These are phyloP conservation scores for Aythya baeri DNA, from an alignment of 2,113 vertebrate genomes.

Conservation along the genomic window DNA sequence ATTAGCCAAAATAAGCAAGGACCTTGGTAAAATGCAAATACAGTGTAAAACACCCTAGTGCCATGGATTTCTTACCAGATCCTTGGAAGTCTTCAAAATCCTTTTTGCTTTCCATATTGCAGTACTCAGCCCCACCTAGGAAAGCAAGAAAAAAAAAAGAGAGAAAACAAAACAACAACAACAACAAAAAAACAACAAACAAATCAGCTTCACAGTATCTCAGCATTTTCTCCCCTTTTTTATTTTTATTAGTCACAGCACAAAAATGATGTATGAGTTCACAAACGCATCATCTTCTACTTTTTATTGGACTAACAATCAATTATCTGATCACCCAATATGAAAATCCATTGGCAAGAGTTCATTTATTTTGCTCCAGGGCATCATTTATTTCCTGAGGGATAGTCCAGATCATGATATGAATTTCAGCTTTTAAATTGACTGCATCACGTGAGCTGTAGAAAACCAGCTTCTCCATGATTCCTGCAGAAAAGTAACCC, in stretches of 20 bases:
- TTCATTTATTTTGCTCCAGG: conserved; percentile 39
- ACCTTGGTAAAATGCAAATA: neutral
- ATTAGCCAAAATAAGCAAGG: neutral
- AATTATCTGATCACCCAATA: conserved; percentile 9
- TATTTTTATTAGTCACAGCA: neutral
- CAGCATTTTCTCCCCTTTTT: neutral
- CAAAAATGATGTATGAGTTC: neutral
- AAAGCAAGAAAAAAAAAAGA: conserved; percentile 12
- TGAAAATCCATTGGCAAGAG: neutral
- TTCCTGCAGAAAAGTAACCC: neutral
- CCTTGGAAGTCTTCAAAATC: conserved; percentile 28
- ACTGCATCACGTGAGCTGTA: neutral
- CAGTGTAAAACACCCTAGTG: neutral
- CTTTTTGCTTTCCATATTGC: conserved; percentile 58
- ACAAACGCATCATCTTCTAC: conserved; percentile 6
- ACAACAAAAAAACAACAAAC: neutral
- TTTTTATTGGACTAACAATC: conserved; percentile 38
- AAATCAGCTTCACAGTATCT: conserved; percentile 1
- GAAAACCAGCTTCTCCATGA: neutral
- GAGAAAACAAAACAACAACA: neutral
- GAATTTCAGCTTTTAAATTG: conserved; percentile 6
- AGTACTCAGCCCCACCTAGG: conserved; percentile 53
- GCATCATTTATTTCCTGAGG: conserved; percentile 30
- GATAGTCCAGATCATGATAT: neutral
- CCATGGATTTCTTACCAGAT: conserved; percentile 57